phyloP scores from a whole-genome alignment of 35 echinoderm and acorn worm species.

The Ophiothrix spiculata region DNA sequence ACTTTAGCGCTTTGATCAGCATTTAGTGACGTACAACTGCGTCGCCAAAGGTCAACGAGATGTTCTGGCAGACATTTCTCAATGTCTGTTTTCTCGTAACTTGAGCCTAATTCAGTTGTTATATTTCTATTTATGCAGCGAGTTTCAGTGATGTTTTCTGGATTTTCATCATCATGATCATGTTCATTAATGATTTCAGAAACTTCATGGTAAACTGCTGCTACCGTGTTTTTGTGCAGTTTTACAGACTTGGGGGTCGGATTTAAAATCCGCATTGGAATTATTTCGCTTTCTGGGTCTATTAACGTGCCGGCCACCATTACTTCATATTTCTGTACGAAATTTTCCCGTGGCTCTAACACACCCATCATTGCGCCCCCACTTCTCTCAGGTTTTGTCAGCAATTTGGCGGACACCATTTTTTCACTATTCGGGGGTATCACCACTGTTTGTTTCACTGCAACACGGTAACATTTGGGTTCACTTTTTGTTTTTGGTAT shows the following conservation, averaged over 20 bases:
- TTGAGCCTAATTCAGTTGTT: too few species aligned
- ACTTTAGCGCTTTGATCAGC: conserved; percentile 1
- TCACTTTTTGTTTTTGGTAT: background rate
- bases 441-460: background rate
- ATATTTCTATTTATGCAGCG: background rate
- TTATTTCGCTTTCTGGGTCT: background rate
- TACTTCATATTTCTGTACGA: background rate
- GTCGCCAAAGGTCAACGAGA: background rate
- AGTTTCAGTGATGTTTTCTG: background rate
- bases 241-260: background rate
- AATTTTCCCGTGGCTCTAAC: background rate
- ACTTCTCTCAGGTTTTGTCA: background rate
- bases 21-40: background rate
- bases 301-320: background rate
- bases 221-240: background rate
- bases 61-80: conserved; percentile 1
- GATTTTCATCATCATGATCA: background rate
- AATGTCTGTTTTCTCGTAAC: too few species aligned
- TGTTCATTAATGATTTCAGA: background rate
- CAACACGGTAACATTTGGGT: background rate
- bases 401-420: background rate
- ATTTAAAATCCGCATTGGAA: background rate
- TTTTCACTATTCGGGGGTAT: conserved; percentile 3
- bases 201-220: background rate
- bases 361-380: background rate